Conservation (phyloP, 1,140 invertebrate species). For the Drosophila sp. region DNA sequence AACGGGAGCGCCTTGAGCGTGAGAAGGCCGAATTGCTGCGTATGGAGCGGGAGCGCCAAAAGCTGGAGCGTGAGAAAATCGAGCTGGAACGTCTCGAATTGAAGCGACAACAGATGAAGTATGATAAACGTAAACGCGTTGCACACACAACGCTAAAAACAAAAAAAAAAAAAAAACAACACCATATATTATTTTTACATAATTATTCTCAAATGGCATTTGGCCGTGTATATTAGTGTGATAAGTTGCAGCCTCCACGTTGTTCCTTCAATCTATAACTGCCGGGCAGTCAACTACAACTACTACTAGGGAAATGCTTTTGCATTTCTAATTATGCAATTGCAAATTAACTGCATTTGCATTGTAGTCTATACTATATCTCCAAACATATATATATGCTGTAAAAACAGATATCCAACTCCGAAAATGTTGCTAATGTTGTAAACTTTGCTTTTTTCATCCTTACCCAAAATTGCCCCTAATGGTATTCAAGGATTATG, state of each 20-base stretch:
- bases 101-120: slow-evolving; percentile 90
- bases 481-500: slow-evolving; percentile 70
- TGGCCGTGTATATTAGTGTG: slow-evolving; percentile 62
- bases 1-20: slow-evolving; percentile 91
- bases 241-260: slow-evolving; percentile 73
- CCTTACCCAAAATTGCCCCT: slow-evolving; percentile 50
- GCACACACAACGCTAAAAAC: slow-evolving; percentile 50
- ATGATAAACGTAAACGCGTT: slow-evolving; percentile 69
- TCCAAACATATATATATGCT: slow-evolving; percentile 30
- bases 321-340: slow-evolving; percentile 42
- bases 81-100: slow-evolving; percentile 93
- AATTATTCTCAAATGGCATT: slow-evolving; percentile 60
- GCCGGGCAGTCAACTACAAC: slow-evolving; percentile 26
- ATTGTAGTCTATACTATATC: slow-evolving; percentile 36
- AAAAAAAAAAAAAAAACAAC: slow-evolving; percentile 57
- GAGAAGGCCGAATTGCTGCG: slow-evolving; percentile 92
- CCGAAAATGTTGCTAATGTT: slow-evolving; percentile 38
- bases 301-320: slow-evolving; percentile 40
- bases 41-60: slow-evolving; percentile 92
- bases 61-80: slow-evolving; percentile 92
- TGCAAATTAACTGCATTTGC: slow-evolving; percentile 39
- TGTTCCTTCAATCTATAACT: slow-evolving; percentile 65
- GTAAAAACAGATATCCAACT: neutral
- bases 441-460: slow-evolving; percentile 55
- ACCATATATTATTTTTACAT: slow-evolving; percentile 64